Evolutionary conservation across 2,888 invertebrate species (phyloP).

Genomic region (Hoplodrina ambigua): DNA sequence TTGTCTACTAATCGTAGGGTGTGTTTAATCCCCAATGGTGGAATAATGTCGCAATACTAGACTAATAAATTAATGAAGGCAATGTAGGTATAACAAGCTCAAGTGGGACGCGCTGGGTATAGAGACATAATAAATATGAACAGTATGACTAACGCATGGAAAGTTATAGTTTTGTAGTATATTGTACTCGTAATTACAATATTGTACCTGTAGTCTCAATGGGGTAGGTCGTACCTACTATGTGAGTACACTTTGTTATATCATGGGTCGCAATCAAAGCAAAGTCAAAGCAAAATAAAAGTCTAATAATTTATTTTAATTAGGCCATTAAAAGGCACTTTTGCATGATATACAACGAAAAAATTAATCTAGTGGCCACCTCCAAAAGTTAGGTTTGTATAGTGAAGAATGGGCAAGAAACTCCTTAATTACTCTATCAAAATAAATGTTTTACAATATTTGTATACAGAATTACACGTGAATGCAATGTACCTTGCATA

Average conservation of each 20-base stretch:
- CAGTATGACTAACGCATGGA: constrained; percentile 31
- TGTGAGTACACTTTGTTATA: too few relatives aligned
- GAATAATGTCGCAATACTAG: constrained; percentile 30
- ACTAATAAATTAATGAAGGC: constrained; percentile 36
- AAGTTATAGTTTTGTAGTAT: constrained; percentile 12
- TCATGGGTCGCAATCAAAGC: too few relatives aligned
- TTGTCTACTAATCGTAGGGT: background rate
- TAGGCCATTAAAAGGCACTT: too few relatives aligned
- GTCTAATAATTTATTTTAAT: background rate
- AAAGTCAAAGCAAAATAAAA: background rate
- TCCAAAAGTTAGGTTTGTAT: too few relatives aligned
- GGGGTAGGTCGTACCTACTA: too few relatives aligned
- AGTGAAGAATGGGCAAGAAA: too few relatives aligned
- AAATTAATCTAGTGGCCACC: too few relatives aligned
- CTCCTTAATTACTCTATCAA: too few relatives aligned
- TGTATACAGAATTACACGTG: too few relatives aligned
- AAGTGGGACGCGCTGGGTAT: constrained; percentile 51
- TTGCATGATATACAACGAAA: too few relatives aligned
- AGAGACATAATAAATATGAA: constrained; percentile 36
- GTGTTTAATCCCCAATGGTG: constrained; percentile 36
- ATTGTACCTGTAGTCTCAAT: background rate
- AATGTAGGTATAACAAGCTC: background rate
- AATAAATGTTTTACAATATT: too few relatives aligned
- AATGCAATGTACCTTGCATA: too few relatives aligned
- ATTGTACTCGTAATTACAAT: background rate